Conservation (phyloP, 2,888 invertebrate species). For the Eristalinus aeneus region DNA sequence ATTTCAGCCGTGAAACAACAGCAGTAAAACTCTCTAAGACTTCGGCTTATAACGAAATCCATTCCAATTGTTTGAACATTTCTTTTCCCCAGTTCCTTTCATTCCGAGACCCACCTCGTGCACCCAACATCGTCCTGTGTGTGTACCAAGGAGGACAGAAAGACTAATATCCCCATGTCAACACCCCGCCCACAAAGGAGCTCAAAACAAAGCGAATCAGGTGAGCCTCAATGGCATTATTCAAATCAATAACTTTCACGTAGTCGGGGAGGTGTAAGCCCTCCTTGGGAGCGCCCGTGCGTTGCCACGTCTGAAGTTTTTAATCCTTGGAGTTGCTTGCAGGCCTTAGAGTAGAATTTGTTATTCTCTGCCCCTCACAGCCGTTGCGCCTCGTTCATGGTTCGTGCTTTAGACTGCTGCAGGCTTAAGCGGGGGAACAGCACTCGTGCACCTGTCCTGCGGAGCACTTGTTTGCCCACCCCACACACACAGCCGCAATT, state of each 20-base stretch:
- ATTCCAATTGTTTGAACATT: constrained; percentile 42
- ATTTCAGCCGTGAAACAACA: constrained; percentile 49
- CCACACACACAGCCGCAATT: constrained; percentile 29
- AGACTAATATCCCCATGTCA: background rate
- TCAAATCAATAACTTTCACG: constrained; percentile 44
- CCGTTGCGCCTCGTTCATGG: background rate
- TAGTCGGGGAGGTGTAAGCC: background rate
- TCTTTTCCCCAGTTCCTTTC: background rate
- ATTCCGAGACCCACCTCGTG: background rate
- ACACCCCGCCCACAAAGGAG: background rate
- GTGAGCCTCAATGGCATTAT: constrained; percentile 51
- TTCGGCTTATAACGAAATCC: constrained; percentile 50
- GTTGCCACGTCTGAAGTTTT: constrained; percentile 18
- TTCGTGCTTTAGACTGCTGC: constrained; percentile 9
- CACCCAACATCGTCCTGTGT: background rate
- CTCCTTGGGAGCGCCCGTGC: background rate
- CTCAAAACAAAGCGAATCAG: constrained; percentile 29
- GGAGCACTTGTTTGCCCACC: constrained; percentile 18
- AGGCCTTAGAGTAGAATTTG: background rate
- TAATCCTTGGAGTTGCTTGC: constrained; percentile 35
- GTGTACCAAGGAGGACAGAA: background rate
- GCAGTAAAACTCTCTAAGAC: constrained; percentile 29
- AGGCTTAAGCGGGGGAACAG: constrained; percentile 14
- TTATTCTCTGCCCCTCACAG: background rate
- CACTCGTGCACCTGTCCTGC: constrained; percentile 16